These are phyloP conservation scores for Drosophila atripex DNA, from an alignment of 2,888 invertebrate genomes.

Conservation along the genomic window DNA sequence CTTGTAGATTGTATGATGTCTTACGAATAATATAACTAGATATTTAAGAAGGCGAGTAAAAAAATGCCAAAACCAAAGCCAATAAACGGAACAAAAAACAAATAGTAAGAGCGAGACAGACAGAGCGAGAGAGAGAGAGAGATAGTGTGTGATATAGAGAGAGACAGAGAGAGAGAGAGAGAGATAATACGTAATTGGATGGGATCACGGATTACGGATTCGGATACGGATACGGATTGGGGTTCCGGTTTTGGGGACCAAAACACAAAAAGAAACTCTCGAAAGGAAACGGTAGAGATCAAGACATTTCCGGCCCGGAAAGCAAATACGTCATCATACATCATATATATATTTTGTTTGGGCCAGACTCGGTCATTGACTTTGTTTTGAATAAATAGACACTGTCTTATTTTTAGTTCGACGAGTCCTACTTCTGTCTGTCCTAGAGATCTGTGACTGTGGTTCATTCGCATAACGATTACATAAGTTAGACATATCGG, in stretches of 20 bases:
- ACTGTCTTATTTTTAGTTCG: not conserved
- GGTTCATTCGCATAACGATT: slow-evolving; percentile 17
- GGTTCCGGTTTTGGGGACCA: slow-evolving; percentile 3
- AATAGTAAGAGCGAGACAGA: slow-evolving; percentile 20
- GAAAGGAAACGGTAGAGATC: slow-evolving; percentile 13
- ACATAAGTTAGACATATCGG: slow-evolving; percentile 16
- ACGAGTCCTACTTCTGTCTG: slow-evolving; percentile 9
- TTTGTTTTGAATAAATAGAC: not conserved
- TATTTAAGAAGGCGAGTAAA: slow-evolving; percentile 54
- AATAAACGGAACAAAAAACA: slow-evolving; percentile 32
- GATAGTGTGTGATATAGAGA: slow-evolving; percentile 8
- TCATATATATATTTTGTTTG: slow-evolving; percentile 4
- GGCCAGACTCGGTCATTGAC: not conserved
- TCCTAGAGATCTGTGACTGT: slow-evolving; percentile 5
- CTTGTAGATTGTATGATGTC: slow-evolving; percentile 37
- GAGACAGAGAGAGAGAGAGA: slow-evolving; percentile 14
- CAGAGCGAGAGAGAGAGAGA: slow-evolving; percentile 15
- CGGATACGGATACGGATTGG: slow-evolving; percentile 6
- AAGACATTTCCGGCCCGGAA: slow-evolving; percentile 6
- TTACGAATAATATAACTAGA: slow-evolving; percentile 51
- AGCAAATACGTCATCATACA: not conserved
- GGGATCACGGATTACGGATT: slow-evolving; percentile 3
- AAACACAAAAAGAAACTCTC: slow-evolving; percentile 19
- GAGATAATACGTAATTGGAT: slow-evolving; percentile 30
- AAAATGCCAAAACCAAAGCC: slow-evolving; percentile 41